Evolutionary conservation across 1,140 invertebrate genomes (phyloP), one percentile per base, ranked within the genome.

Genomic region (Lethrus apterus): DNA sequence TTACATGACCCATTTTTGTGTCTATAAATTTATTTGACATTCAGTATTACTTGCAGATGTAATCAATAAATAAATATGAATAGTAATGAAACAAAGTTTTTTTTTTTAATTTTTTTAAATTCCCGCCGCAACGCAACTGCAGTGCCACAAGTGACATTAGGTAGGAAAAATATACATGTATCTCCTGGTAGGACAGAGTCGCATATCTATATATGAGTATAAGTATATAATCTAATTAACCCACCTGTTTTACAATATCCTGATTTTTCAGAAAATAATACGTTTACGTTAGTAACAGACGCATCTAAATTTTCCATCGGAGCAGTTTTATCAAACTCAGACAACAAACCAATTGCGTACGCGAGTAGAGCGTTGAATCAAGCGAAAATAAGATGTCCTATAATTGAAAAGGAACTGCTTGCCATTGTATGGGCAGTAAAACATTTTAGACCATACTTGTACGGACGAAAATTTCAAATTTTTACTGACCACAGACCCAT

Each of bases 361-460:
- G 67, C 64, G 7, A 69, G 69, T 45, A 59, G 55, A 48, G 42
- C 51, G 4, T 52, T 55, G 7, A 38, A 49, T 34, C 24, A 44
- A 34, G 13, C 40, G 8, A 21, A 44, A 29, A 18, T 20, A 29
- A 38, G 15, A 13, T 45, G 38, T 41, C 13, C 19, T 18, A 48
- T 9, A 7, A 66, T 56, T 15, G 70, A 75, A 51, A 56, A 55
- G 13, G 50, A 58, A 45, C 35, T 56, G 5, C 18, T 52, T 20
- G 52, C 51, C 8, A 55, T 57, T 10, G 17, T 51, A n/a, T 50
- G 35, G 19, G 51, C 42, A 32, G 23, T 32, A n/a, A 44, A 44
- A n/a, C 42, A 44, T 13, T 44, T 30, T 17, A 44, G 11, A 19
- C 23, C 26, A 31, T 30, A 44, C 32, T 9, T 44, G 9, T 31